Evolutionary conservation across 2,113 vertebrate species (phyloP), one percentile per base, ranked within the genome.

Genomic region (Bungarus multicinctus): DNA sequence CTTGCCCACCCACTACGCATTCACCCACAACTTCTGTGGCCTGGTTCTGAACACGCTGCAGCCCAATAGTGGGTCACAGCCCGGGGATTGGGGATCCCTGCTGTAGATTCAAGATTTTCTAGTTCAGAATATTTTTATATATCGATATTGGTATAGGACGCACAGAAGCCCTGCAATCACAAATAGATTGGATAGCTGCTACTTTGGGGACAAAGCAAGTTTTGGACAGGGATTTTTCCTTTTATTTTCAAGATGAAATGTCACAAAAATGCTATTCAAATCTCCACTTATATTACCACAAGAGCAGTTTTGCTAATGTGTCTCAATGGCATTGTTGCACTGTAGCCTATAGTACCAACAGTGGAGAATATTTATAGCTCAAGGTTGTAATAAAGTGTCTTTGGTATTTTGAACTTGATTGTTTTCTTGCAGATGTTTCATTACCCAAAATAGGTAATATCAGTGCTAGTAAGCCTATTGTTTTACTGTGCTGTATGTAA

Each of bases 171-270:
- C 57, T 25, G 74, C n/a, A 86, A 43, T 27, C 58, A 58, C 54
- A 93, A 89, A 93, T 58, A 89, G 39, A 74, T 54, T 89, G 64
- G 16, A 27, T 54, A 88, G 87, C 64, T 89, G 54, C 53, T 64
- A 55, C n/a, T 23, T 43, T 5, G 50, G 34, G 64, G 74, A 87
- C 6, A 52, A n/a, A 87, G 25, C 23, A 87, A 18, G 57, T 69
- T 64, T 92, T 52, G 39, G 45, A 55, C 1, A 39, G 27, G 2
- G 57, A 20, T 34, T n/a, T 45, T n/a, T 91, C 22, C 58, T 60
- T 39, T 25, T 39, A n/a, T 23, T 45, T 64, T 91, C 20, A 52
- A 11, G n/a, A 14, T 69, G 27, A 74, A 34, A 74, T 74, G 14
- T 43, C 88, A 43, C 55, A 52, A 45, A 10, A 58, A 85, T 55